Evolutionary conservation across 92 coral and sea anemone species (phyloP), one percentile per base, ranked within the genome.

Genomic region (Pocillopora grandis): DNA sequence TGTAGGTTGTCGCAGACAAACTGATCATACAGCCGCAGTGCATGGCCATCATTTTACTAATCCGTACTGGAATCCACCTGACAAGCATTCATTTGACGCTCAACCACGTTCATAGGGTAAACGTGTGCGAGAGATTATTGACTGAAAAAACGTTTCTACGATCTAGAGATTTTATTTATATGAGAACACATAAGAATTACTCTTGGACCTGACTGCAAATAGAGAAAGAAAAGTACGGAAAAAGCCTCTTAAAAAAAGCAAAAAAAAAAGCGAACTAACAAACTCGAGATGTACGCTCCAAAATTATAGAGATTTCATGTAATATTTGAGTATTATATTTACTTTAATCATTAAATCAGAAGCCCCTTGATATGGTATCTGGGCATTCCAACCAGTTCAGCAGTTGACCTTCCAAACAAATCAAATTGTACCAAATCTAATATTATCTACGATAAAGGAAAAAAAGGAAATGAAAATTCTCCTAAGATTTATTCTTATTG

Each of bases 31-130:
- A 49, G 80, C 93, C n/a, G 90, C 89, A 87, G 91, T 86, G 64
- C 97, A 75, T 42, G 75, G 75, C 75, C 78, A 85, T 83, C 93
- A 88, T 71, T 94, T 94, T 77, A 70, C 75, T 70, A 93, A 91
- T 70, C 99, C 99, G 21, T 97, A 93, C 86, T 97, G 96, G 98
- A 90, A 91, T 78, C 91, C 94, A 55, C 97, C 93, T 56, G 96
- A 95, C 70, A 94, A 95, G 83, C 98, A 91, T 81, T 75, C 93
- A 60, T 94, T 92, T 76, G 98, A 94, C 60, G 88, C 77, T 71
- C 94, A 93, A 62, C 98, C 95, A 69, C 88, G 95, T 84, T 94
- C 94, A 80, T 94, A 87, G 87, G 85, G 66, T 42, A 68, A 78
- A 81, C 76, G 85, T 69, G 77, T 58, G 77, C 70, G 23, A 71